Evolutionary conservation across 2,113 vertebrate species (phyloP).

Genomic region (Catagonus wagneri): DNA sequence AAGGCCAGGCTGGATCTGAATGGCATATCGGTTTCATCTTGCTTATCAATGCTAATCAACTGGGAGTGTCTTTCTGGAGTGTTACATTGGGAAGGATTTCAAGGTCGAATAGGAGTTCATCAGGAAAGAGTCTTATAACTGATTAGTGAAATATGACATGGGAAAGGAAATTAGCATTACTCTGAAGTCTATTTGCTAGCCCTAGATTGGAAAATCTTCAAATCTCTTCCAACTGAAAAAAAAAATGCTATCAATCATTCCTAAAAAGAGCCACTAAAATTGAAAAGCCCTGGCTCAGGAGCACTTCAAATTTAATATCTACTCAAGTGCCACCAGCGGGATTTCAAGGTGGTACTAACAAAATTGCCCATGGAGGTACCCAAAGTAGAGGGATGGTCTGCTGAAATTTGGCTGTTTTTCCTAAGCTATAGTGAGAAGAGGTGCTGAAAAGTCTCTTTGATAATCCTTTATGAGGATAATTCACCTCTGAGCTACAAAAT

Average conservation of each 20-base stretch:
- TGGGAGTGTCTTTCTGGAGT: background rate
- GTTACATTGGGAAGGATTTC: background rate
- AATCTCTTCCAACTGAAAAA: background rate
- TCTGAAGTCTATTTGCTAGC: background rate
- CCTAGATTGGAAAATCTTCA: constrained; percentile 18
- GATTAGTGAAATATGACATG: background rate
- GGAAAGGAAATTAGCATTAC: background rate
- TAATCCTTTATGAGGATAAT: constrained; percentile 4
- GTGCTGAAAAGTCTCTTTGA: background rate
- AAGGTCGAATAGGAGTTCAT: background rate
- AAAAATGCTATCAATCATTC: constrained; percentile 6
- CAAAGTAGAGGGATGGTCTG: background rate
- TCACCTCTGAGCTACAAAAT: constrained; percentile 29
- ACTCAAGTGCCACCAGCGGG: background rate
- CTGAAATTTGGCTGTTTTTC: background rate
- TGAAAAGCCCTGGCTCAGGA: background rate
- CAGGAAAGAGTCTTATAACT: background rate
- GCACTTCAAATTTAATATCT: background rate
- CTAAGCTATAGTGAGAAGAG: constrained; percentile 3
- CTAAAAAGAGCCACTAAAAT: background rate
- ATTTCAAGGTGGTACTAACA: constrained; percentile 35
- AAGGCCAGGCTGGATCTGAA: background rate
- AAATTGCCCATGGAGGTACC: background rate
- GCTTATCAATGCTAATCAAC: background rate
- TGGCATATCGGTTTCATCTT: constrained; percentile 12